phyloP scores from a whole-genome alignment of 2,888 invertebrate species.

The Barypeithes pellucidus region DNA sequence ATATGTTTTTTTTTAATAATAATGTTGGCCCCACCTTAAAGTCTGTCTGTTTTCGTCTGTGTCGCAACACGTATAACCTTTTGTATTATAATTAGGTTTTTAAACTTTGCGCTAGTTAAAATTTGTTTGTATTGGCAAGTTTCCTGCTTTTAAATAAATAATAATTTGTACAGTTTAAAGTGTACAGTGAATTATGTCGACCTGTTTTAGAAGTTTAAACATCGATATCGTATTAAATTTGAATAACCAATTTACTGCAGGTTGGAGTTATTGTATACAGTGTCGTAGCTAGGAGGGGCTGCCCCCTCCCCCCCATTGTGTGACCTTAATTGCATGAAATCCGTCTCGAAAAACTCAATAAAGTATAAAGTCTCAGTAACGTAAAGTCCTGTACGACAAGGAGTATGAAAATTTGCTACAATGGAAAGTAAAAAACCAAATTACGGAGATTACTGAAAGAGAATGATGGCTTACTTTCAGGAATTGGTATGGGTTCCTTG shows the following conservation, averaged over 20 bases:
- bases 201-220: constrained; percentile 6
- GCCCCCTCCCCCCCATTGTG: no score
- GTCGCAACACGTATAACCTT: not conserved
- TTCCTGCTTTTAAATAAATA: constrained; percentile 23
- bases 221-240: constrained; percentile 12
- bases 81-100: constrained; percentile 12
- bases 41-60: not conserved
- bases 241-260: constrained; percentile 4
- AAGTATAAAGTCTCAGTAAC: no score
- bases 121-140: constrained; percentile 22
- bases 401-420: no score
- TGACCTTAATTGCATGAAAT: not conserved
- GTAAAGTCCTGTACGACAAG: no score
- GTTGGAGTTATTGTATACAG: not conserved
- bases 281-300: no score
- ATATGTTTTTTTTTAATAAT: no score
- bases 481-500: no score
- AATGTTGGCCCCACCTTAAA: constrained; percentile 4
- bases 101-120: constrained; percentile 10
- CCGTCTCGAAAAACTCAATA: no score
- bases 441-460: no score
- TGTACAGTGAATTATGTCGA: not conserved
- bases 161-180: constrained; percentile 10
- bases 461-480: no score
- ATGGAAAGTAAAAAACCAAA: no score